Base-by-base conservation (phyloP, 2,888 invertebrate genomes). In the Microchrysa polita region DNA sequence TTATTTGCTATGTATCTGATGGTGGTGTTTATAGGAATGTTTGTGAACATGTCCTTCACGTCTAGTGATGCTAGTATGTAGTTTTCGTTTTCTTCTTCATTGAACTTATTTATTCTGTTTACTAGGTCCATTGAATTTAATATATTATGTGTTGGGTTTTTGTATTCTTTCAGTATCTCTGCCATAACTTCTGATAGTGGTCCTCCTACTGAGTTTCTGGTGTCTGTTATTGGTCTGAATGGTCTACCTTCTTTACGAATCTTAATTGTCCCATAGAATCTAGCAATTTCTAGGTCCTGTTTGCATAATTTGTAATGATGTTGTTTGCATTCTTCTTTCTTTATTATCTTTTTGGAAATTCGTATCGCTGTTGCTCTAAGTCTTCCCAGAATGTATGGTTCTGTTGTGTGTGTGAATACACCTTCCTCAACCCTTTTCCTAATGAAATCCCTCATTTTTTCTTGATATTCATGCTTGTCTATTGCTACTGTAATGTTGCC, bases 41-140 rank as follows among this genome's bases (percentile, higher is more conserved):
- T 55, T 2, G 55, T 55, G 10, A 55, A 55, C 55, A 55, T 55
- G 22, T 55, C 22, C 2, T 55, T 55, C 2, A 55, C 55, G 18
- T 55, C 55, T 5, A 55, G 55, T 12, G 55, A 55, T 5, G 55
- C 55, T 20, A 55, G 2, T 10, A 55, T 55, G 2, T 18, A 10
- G 2, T 55, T 16, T 5, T 5, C 18, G 12, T 12, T 10, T 2
- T 55, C 5, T 18, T n/a, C 4, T 2, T 1, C 22, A 10, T 20
- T 10, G 10, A n/a, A 10, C 4, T 18, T 2, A 4, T 55, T 16
- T 2, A 18, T 18, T 20, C 22, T 2, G 14, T 55, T 16, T 2
- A 55, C 18, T 10, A 55, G 53, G 16, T 9, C 16, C 16, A n/a
- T 5, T n/a, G 53, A n/a, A 16, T 53, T 53, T n/a, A 16, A 5